Percentiles rank a stretch among this genome's conserved stretches.
These are phyloP conservation scores for Mnemiopsis leidyi DNA, from an alignment of 37 sponge, comb jelly and placozoan species.

Conservation along the genomic window DNA sequence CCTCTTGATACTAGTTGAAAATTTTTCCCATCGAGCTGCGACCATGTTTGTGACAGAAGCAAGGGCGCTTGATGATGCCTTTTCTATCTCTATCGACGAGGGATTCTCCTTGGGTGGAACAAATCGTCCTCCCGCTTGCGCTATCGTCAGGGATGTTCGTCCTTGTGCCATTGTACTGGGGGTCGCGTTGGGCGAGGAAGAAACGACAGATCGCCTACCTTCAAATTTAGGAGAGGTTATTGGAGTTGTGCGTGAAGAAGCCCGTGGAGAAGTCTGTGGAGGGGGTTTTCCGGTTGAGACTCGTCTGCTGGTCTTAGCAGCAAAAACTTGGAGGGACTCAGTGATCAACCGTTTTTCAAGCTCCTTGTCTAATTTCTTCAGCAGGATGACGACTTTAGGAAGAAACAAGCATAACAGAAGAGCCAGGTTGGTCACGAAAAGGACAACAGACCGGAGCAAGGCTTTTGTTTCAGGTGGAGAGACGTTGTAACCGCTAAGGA, in stretches of 20 bases:
- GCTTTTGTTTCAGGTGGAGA: background rate
- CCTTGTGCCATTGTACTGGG: background rate
- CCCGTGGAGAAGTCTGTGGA: background rate
- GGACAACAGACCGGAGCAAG: background rate
- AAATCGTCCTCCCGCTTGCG: background rate
- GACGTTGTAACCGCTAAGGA: conserved; percentile 21
- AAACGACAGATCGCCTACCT: background rate
- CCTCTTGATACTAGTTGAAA: too few species aligned
- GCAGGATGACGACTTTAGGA: background rate
- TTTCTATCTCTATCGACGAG: too few species aligned
- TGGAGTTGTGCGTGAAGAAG: background rate
- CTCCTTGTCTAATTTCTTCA: background rate
- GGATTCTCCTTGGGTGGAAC: too few species aligned
- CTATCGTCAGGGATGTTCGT: background rate
- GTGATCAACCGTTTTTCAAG: background rate
- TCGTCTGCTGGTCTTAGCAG: background rate
- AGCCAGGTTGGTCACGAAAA: background rate
- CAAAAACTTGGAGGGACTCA: background rate
- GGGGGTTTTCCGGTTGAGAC: background rate
- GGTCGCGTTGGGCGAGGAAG: background rate
- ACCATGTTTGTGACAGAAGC: too few species aligned
- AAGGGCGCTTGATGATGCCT: too few species aligned
- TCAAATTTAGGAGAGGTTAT: background rate
- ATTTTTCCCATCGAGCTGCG: too few species aligned
- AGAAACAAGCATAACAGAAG: background rate